Percentiles rank a stretch among this genome's conserved stretches.
These are phyloP conservation scores for Polyploca ridens DNA, from an alignment of 2,888 invertebrate genomes.

Conservation along the genomic window DNA sequence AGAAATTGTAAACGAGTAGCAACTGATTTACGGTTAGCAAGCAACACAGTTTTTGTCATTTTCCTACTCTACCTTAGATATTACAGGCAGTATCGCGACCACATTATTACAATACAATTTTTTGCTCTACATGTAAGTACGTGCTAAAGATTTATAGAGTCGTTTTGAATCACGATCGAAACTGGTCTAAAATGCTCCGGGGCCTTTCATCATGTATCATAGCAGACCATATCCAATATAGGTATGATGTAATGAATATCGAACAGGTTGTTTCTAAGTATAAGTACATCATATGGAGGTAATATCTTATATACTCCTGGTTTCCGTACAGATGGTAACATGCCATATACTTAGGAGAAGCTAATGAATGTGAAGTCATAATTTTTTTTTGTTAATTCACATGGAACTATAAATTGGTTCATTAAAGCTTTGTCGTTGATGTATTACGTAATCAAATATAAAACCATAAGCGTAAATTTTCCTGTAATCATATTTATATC, in stretches of 20 bases:
- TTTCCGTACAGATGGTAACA: neutral
- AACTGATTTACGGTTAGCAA: neutral
- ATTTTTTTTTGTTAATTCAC: no score
- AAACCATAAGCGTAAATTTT: neutral
- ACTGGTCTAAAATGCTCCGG: slow-evolving; percentile 32
- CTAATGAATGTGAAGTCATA: neutral
- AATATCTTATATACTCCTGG: neutral
- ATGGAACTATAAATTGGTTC: neutral
- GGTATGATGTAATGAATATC: slow-evolving; percentile 9
- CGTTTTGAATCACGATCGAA: slow-evolving; percentile 24
- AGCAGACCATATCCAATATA: slow-evolving; percentile 15
- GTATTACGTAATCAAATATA: neutral
- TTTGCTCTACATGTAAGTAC: slow-evolving; percentile 10
- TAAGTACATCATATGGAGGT: neutral
- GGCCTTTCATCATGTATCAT: slow-evolving; percentile 20
- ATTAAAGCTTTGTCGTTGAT: neutral
- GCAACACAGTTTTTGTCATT: slow-evolving; percentile 7
- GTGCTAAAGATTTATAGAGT: slow-evolving; percentile 13
- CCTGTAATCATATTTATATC: neutral
- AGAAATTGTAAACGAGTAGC: neutral
- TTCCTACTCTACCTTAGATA: slow-evolving; percentile 1
- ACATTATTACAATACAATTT: slow-evolving; percentile 10
- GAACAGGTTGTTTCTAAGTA: neutral
- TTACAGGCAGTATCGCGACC: neutral
- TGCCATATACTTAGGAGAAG: neutral